Evolutionary conservation across 2,888 invertebrate species (phyloP).

Genomic region (Steinernema hermaphroditum): DNA sequence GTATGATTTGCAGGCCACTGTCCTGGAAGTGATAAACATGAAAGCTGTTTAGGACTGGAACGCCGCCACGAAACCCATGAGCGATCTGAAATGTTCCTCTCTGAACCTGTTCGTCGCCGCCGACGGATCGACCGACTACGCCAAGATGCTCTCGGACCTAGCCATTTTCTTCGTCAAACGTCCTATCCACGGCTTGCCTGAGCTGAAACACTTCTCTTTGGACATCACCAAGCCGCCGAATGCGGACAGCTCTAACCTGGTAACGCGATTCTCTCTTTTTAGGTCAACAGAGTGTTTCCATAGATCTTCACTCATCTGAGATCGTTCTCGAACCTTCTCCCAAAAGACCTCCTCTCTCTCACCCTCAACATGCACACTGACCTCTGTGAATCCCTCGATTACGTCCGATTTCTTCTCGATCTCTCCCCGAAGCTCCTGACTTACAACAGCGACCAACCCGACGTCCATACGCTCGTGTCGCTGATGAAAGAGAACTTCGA

Average conservation of each 20-base stretch:
- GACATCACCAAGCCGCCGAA: neutral
- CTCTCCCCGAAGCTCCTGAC: neutral
- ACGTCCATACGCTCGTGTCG: neutral
- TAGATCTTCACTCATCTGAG: neutral
- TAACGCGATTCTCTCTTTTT: neutral
- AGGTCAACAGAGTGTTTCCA: neutral
- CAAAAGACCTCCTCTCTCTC: neutral
- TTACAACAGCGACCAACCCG: neutral
- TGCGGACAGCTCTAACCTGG: neutral
- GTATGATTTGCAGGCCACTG: too few species aligned
- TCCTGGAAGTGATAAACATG: too few species aligned
- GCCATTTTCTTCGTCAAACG: neutral
- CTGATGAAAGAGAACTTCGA: neutral
- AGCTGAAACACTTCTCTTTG: neutral
- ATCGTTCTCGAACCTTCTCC: neutral
- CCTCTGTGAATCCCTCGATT: neutral
- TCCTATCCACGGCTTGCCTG: neutral
- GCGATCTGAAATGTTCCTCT: neutral
- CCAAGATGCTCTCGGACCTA: neutral
- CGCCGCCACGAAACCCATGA: neutral
- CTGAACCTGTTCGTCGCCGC: neutral
- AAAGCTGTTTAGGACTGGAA: neutral
- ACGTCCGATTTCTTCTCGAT: neutral
- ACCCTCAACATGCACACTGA: neutral
- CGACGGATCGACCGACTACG: neutral